Evolutionary conservation across 30 jellyfish, hydroid and myxozoan genomes (phyloP).

Genomic region (Aurelia coerulea): DNA sequence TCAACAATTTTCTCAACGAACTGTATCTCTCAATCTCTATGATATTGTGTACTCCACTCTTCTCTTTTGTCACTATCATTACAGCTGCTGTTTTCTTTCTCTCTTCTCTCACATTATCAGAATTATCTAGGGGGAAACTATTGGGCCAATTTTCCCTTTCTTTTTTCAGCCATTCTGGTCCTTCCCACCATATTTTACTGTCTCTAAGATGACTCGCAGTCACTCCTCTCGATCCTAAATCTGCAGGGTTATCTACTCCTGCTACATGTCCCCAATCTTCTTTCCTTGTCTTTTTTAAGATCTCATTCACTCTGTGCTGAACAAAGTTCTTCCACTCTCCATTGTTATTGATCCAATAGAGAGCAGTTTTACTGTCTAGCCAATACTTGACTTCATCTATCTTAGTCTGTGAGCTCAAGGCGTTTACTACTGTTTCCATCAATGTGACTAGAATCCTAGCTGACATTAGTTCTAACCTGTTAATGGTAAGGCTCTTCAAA

Average conservation of each 20-base stretch:
- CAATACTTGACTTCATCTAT: neutral
- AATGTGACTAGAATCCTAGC: too few species aligned
- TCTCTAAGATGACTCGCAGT: slow-evolving; percentile 25
- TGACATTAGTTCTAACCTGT: too few species aligned
- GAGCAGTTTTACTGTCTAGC: slow-evolving; percentile 35
- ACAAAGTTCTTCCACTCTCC: slow-evolving; percentile 47
- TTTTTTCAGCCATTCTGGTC: slow-evolving; percentile 36
- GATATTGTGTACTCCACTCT: neutral
- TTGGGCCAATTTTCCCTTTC: slow-evolving; percentile 50
- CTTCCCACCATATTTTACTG: slow-evolving; percentile 77
- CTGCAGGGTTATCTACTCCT: slow-evolving; percentile 60
- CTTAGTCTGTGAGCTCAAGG: too few species aligned
- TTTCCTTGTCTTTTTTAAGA: neutral
- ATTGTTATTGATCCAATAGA: slow-evolving; percentile 38
- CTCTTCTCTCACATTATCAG: slow-evolving; percentile 36
- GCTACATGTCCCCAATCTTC: slow-evolving; percentile 23
- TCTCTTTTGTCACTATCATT: neutral
- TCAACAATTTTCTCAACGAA: neutral
- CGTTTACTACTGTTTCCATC: too few species aligned
- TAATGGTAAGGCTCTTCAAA: too few species aligned
- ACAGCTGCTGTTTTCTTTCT: slow-evolving; percentile 42
- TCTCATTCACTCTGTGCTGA: slow-evolving; percentile 47
- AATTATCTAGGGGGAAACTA: slow-evolving; percentile 8
- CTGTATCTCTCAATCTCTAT: neutral
- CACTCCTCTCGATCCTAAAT: slow-evolving; percentile 71